Evolutionary conservation across 1,140 invertebrate species (phyloP).

Genomic region (Parapsyche elsis): DNA sequence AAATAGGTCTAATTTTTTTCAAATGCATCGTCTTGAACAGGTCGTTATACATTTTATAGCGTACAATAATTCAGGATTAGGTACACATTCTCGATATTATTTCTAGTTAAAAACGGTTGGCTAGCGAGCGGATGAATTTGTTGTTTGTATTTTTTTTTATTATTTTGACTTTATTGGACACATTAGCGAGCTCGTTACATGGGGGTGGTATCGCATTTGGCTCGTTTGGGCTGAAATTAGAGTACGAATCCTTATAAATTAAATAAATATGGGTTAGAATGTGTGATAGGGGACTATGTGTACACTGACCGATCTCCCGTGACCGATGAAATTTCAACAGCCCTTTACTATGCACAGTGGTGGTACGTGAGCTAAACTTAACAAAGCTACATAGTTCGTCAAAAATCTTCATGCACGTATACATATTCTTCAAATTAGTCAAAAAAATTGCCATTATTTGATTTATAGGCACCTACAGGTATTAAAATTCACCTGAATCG

Average conservation of each 20-base stretch:
- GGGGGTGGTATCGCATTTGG: not conserved
- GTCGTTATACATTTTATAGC: not conserved
- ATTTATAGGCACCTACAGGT: no score
- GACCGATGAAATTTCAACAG: not conserved
- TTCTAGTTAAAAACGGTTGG: not conserved
- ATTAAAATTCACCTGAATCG: no score
- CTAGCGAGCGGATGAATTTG: not conserved
- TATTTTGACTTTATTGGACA: no score
- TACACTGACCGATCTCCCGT: not conserved
- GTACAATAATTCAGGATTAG: not conserved
- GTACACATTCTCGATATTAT: not conserved
- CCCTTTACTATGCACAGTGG: not conserved
- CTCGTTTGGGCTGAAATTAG: not conserved
- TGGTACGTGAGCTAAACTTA: no score
- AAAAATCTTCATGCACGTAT: no score
- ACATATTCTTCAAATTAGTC: no score
- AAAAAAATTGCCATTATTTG: no score
- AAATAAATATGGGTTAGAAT: conserved; percentile 35
- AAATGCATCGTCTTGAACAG: not conserved
- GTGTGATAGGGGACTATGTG: not conserved
- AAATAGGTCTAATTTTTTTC: not conserved
- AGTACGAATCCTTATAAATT: conserved; percentile 26
- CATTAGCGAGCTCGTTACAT: no score
- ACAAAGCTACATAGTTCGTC: no score
- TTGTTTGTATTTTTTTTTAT: not conserved